A percentile compares a stretch with the other conserved stretches of the same genome.
Evolutionary conservation across 2,113 vertebrate species (phyloP).

Genomic region (Spea multiplicata): DNA sequence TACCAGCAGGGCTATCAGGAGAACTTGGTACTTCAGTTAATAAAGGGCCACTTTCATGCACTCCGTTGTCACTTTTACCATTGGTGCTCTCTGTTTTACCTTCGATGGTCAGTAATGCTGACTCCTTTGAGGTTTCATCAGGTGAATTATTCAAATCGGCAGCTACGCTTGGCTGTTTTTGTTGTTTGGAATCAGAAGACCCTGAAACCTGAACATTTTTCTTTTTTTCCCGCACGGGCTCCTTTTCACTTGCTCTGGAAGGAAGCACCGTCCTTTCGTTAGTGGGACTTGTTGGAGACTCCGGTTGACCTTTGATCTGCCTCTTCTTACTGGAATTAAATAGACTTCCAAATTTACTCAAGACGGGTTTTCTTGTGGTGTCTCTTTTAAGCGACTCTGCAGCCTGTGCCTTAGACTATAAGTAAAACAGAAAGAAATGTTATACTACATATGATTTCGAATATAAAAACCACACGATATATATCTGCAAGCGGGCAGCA

Average conservation of each 20-base stretch:
- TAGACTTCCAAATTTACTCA: slow-evolving; percentile 70
- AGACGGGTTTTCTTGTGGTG: slow-evolving; percentile 68
- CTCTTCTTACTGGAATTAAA: slow-evolving; percentile 68
- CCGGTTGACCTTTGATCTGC: slow-evolving; percentile 57
- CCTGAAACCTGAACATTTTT: slow-evolving; percentile 41
- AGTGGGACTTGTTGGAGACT: slow-evolving; percentile 50
- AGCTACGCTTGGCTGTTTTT: slow-evolving; percentile 39
- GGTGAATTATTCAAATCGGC: neutral
- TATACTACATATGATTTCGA: neutral
- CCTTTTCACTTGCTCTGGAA: slow-evolving; percentile 34
- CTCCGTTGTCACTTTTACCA: slow-evolving; percentile 49
- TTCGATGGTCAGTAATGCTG: neutral
- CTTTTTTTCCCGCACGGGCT: slow-evolving; percentile 40
- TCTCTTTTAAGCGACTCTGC: slow-evolving; percentile 65
- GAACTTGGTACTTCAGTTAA: slow-evolving; percentile 54
- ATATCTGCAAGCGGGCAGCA: slow-evolving; percentile 6
- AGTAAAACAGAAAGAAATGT: slow-evolving; percentile 40
- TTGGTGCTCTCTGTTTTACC: neutral
- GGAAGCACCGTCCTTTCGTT: slow-evolving; percentile 48
- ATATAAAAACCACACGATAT: neutral
- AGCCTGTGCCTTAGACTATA: slow-evolving; percentile 67
- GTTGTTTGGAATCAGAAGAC: slow-evolving; percentile 23
- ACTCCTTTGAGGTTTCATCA: neutral
- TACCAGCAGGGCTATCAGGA: neutral
- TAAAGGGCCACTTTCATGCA: slow-evolving; percentile 48